These are phyloP conservation scores for Bolborhynchus lineola DNA, from an alignment of 2,113 vertebrate species.

Conservation along the genomic window DNA sequence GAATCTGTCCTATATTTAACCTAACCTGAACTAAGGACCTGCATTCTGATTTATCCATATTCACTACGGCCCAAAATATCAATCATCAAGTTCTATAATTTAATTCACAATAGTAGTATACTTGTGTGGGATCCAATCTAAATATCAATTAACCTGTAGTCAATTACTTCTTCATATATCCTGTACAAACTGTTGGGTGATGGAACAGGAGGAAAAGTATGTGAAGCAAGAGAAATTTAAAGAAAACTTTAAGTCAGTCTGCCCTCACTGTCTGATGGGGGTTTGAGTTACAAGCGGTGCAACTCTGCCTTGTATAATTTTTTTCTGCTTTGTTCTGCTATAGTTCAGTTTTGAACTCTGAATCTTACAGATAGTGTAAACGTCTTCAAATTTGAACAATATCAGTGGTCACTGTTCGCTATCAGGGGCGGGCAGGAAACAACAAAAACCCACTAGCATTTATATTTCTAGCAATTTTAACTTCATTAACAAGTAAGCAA, in stretches of 20 bases:
- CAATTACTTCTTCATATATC: neutral
- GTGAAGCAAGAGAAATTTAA: neutral
- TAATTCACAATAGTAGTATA: neutral
- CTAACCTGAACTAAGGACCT: neutral
- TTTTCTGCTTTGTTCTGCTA: neutral
- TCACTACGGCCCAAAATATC: neutral
- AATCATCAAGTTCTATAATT: neutral
- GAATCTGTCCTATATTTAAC: neutral
- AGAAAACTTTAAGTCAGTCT: neutral
- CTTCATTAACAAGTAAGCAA: neutral
- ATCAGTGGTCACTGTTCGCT: neutral
- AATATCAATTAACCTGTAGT: neutral
- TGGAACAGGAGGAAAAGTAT: neutral
- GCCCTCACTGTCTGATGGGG: rapidly evolving
- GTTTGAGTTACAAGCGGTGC: neutral
- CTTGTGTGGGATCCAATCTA: neutral
- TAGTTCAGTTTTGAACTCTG: neutral
- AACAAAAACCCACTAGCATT: neutral
- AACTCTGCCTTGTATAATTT: neutral
- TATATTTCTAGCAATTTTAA: neutral
- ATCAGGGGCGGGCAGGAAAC: neutral
- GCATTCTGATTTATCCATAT: neutral
- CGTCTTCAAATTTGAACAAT: neutral
- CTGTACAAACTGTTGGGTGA: neutral
- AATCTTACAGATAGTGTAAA: neutral